These are phyloP conservation scores for Erannis defoliaria DNA, from an alignment of 2,888 invertebrate genomes.

Conservation along the genomic window DNA sequence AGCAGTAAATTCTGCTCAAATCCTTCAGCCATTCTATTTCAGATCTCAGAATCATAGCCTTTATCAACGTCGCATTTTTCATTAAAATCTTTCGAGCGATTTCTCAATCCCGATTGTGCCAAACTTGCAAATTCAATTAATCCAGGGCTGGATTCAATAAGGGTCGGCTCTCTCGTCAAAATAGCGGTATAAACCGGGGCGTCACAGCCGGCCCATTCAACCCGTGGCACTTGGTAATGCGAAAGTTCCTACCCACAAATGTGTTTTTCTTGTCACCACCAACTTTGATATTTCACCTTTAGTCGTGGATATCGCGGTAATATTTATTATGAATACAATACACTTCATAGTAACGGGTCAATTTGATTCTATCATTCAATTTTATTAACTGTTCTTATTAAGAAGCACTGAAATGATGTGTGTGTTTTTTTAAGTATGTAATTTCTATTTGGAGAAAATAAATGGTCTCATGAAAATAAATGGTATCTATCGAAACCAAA, in stretches of 20 bases:
- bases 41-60: slow-evolving; percentile 1
- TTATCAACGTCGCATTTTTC: slow-evolving; percentile 43
- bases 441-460: too few relatives aligned
- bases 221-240: slow-evolving; percentile 50
- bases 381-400: too few relatives aligned
- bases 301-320: slow-evolving; percentile 5
- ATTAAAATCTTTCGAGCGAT: slow-evolving; percentile 47
- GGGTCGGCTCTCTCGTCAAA: slow-evolving; percentile 59
- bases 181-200: slow-evolving; percentile 58
- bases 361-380: background rate
- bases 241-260: slow-evolving; percentile 70
- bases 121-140: slow-evolving; percentile 71
- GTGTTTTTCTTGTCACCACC: slow-evolving; percentile 73
- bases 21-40: slow-evolving; percentile 2
- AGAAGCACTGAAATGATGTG: too few relatives aligned
- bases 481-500: too few relatives aligned
- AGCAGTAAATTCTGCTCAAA: slow-evolving; percentile 24
- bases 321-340: background rate
- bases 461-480: too few relatives aligned
- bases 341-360: background rate
- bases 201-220: slow-evolving; percentile 56
- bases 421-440: too few relatives aligned
- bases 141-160: slow-evolving; percentile 64
- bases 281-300: slow-evolving; percentile 67
- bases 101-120: slow-evolving; percentile 56